phyloP scores from a whole-genome alignment of 2,113 vertebrate genomes.

The Leuciscus idus region DNA sequence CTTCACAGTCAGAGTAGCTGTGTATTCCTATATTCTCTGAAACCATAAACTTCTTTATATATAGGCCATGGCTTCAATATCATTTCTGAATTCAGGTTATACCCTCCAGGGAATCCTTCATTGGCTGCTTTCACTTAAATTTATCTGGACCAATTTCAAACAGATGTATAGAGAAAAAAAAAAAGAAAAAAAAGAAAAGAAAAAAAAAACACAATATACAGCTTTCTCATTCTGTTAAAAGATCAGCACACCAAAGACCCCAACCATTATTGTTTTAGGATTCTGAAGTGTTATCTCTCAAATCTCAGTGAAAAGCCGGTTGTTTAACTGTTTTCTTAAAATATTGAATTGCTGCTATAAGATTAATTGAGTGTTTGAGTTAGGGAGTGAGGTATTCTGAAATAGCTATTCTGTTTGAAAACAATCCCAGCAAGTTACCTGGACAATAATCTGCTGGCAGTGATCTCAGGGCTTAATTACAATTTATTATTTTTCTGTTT shows the following conservation, averaged over 20 bases:
- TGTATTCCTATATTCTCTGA: not conserved
- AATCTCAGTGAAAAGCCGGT: not conserved
- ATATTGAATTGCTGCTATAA: not conserved
- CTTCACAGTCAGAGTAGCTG: not conserved
- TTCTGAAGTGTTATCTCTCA: not conserved
- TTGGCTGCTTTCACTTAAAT: not conserved
- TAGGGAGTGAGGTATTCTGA: not conserved
- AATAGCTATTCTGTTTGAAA: not conserved
- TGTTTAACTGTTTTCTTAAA: not conserved
- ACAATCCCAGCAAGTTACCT: not conserved
- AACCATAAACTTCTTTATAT: slow-evolving; percentile 1
- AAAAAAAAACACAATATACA: not conserved
- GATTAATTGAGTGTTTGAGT: not conserved
- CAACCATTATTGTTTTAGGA: not conserved
- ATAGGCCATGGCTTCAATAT: slow-evolving; percentile 1
- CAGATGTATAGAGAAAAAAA: not conserved
- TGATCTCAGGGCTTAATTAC: too few relatives aligned
- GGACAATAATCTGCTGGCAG: too few relatives aligned
- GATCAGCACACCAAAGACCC: not conserved
- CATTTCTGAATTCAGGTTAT: not conserved
- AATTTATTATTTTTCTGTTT: too few relatives aligned
- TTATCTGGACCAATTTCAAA: not conserved
- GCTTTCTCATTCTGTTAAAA: not conserved
- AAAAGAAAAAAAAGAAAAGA: too few relatives aligned
- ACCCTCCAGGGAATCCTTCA: not conserved